A percentile compares a stretch with the other conserved stretches of the same genome.
Conservation (phyloP, 2,797 vertebrate species). For the Microctenopoma steveboyesi region DNA sequence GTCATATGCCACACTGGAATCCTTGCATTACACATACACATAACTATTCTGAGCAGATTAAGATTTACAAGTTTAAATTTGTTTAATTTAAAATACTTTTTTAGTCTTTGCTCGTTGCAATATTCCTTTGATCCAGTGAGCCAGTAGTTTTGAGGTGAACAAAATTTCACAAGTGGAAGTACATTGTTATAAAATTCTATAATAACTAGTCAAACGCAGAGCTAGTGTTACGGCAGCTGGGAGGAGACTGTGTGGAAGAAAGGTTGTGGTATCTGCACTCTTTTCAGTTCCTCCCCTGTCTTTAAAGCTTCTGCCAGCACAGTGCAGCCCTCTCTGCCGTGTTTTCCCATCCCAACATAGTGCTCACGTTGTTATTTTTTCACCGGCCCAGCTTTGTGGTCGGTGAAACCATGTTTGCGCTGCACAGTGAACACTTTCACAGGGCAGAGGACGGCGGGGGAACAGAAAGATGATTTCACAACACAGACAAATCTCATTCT, state of each 20-base stretch:
- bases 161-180: background rate
- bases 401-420: slow-evolving; percentile 47
- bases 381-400: slow-evolving; percentile 67
- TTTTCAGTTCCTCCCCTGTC: slow-evolving; percentile 50
- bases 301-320: slow-evolving; percentile 56
- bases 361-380: slow-evolving; percentile 73
- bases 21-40: no score
- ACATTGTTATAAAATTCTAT: background rate
- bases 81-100: no score
- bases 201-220: background rate
- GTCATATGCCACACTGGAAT: no score
- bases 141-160: background rate
- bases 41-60: no score
- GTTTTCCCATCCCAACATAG: slow-evolving; percentile 60
- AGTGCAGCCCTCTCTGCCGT: slow-evolving; percentile 53
- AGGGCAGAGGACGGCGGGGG: background rate
- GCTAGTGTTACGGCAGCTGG: slow-evolving; percentile 15
- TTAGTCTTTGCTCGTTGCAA: no score
- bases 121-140: background rate
- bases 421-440: slow-evolving; percentile 38
- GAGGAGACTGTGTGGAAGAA: slow-evolving; percentile 35
- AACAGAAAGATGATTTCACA: slow-evolving; percentile 24
- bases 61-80: no score
- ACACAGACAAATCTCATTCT: slow-evolving; percentile 16
- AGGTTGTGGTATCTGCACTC: slow-evolving; percentile 38